These are phyloP conservation scores for Bos taurus DNA, from an alignment of 2,113 vertebrate species.

Conservation along the genomic window ARS-UCD2.0 NC_037349.1:33429001-33429500, in stretches of 20 bases:
- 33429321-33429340: neutral
- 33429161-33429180: neutral
- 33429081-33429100: too few species aligned
- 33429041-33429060: neutral
- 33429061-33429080: neutral
- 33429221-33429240: neutral
- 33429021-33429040: neutral
- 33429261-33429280: neutral
- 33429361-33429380: neutral
- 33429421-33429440: neutral
- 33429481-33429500: neutral
- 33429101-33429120: neutral
- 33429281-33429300: neutral
- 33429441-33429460: neutral
- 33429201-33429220: neutral
- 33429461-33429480: neutral
- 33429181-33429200: neutral
- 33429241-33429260: neutral
- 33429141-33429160: neutral
- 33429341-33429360: neutral
- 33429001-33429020: neutral
- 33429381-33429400: neutral
- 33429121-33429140: neutral
- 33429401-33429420: neutral
- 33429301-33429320: neutral